A percentile compares a stretch with the other conserved stretches of the same genome.
Conservation (phyloP, 1,140 invertebrate species). For the Caenorhabditis inopinata region DNA sequence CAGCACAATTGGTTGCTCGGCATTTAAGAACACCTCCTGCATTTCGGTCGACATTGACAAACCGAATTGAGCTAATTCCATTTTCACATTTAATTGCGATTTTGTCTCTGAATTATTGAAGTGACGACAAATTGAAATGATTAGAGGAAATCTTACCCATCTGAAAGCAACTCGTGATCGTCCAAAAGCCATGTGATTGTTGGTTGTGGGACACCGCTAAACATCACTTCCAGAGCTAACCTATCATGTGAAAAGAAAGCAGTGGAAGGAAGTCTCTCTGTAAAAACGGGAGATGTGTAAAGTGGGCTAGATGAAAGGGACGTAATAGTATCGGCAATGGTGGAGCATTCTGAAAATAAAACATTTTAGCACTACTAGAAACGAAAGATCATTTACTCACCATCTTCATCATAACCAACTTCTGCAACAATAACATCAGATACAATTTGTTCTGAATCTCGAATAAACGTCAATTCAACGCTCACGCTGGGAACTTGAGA, state of each 20-base stretch:
- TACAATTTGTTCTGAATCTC: slow-evolving; percentile 7
- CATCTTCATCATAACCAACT: slow-evolving; percentile 47
- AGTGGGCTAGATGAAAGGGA: slow-evolving; percentile 38
- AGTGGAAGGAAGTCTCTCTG: neutral
- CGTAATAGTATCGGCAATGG: slow-evolving; percentile 44
- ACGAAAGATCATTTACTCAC: neutral
- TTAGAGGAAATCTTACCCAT: neutral
- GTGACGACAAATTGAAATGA: neutral
- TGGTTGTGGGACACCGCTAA: slow-evolving; percentile 1
- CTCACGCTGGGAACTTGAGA: neutral
- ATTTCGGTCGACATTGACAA: neutral
- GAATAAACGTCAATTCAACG: slow-evolving; percentile 34
- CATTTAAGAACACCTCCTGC: neutral
- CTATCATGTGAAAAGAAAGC: neutral
- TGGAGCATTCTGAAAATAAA: slow-evolving; percentile 46
- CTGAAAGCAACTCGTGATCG: neutral
- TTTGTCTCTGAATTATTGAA: neutral
- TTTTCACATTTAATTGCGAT: slow-evolving; percentile 19
- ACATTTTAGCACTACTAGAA: neutral
- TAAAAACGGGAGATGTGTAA: slow-evolving; percentile 31
- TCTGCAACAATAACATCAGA: slow-evolving; percentile 40
- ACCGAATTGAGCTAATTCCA: neutral
- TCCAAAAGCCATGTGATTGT: neutral
- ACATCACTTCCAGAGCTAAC: neutral
- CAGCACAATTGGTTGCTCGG: neutral